Evolutionary conservation across 2,113 vertebrate genomes (phyloP).

Genomic region (Pachycephala philippinensis): DNA sequence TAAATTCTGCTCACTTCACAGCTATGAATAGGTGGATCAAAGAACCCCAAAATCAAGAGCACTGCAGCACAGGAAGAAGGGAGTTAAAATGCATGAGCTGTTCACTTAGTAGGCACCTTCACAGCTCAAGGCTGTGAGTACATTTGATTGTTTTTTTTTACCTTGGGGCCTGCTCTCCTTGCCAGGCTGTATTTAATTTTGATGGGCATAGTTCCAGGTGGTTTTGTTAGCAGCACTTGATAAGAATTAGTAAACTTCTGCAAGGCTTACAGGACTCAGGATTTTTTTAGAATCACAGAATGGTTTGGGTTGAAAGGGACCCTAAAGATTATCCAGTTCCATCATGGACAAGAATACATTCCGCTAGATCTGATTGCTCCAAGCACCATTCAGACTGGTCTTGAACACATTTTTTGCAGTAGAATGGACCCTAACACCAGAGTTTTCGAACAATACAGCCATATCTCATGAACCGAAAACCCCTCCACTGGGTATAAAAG

Average conservation of each 20-base stretch:
- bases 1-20: conserved; percentile 47
- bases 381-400: not conserved
- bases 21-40: conserved; percentile 49
- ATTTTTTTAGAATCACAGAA: not conserved
- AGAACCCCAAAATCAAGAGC: conserved; percentile 32
- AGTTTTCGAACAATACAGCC: not conserved
- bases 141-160: not conserved
- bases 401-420: not conserved
- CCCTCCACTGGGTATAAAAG: not conserved
- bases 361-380: not conserved
- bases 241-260: not conserved
- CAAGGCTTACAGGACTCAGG: not conserved
- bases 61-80: not conserved
- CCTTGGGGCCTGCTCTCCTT: not conserved
- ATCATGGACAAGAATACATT: not conserved
- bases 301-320: not conserved
- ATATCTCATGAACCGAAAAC: not conserved
- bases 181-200: not conserved
- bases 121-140: not conserved
- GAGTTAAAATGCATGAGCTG: conserved; percentile 30
- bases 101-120: conserved; percentile 27
- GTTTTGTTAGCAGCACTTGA: not conserved
- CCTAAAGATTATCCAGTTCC: not conserved
- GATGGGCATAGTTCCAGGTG: not conserved
- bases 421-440: not conserved